Evolutionary conservation across 1,140 invertebrate genomes (phyloP), one percentile per base, ranked within the genome.

Genomic region (Laupala kohalensis): DNA sequence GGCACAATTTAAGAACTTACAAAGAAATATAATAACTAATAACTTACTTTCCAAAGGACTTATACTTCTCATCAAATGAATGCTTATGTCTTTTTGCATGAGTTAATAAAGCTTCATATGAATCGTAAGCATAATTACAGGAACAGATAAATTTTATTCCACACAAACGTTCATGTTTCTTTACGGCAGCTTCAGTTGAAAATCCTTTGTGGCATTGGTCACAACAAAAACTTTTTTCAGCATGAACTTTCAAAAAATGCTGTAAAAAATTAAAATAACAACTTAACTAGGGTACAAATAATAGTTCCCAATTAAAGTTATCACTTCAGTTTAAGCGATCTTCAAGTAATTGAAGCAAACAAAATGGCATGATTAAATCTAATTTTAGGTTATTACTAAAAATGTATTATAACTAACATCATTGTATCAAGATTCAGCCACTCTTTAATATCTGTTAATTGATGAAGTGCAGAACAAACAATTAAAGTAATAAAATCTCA

Each of bases 171-270:
- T 74, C 53, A 75, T 87, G 86, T 53, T 79, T 80, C 29, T 80
- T 79, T 75, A 80, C 78, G 4, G 81, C 78, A 65, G 81, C 76
- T 74, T 82, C 77, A 0, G 83, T 84, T 5, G 86, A 80, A 76
- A 88, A 89, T 71, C 80, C 79, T 75, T 87, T 86, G 2, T 80
- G 75, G 73, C 87, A 89, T 25, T 75, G 76, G 5, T 74, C 75
- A 75, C 87, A 89, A 13, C 76, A 75, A 74, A 81, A 83, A 6
- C 76, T 82, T 78, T 86, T 88, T 13, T 81, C 79, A 13, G 84
- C 83, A 72, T 89, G 87, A 9, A 84, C 83, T 77, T 88, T 89
- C 64, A 86, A 78, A 73, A 85, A 88, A 76, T 89, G 87, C 80
- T 88, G 79, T 24, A 78, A 79, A 70, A 73, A 72, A 73, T 73